These are phyloP conservation scores for Xanthia togata DNA, from an alignment of 2,888 invertebrate genomes.

Conservation along the genomic window DNA sequence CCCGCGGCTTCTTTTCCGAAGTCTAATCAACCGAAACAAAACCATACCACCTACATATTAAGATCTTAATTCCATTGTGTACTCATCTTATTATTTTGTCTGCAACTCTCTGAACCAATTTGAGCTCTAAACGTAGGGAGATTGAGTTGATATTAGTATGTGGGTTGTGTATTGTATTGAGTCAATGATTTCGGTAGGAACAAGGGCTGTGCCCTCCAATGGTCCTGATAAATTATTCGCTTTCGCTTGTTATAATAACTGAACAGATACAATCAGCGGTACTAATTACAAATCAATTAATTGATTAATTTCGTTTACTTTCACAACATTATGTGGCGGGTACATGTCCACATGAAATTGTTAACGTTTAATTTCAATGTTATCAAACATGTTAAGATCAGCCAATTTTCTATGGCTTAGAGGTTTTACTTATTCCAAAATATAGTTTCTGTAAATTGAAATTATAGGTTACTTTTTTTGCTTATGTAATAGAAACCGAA, in stretches of 20 bases:
- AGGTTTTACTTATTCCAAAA: not conserved
- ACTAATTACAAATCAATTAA: constrained; percentile 60
- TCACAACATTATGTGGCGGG: constrained; percentile 5
- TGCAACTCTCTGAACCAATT: constrained; percentile 2
- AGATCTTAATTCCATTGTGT: constrained; percentile 72
- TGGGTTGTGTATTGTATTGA: constrained; percentile 52
- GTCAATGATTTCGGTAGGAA: constrained; percentile 74
- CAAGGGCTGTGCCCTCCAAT: constrained; percentile 67
- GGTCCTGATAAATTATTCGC: constrained; percentile 64
- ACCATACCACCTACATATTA: constrained; percentile 70
- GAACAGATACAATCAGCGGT: constrained; percentile 59
- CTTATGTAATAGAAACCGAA: not conserved
- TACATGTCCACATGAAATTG: not conserved
- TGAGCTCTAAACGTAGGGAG: constrained; percentile 38
- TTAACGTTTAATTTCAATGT: not conserved
- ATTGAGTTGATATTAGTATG: constrained; percentile 62
- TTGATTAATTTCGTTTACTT: constrained; percentile 47
- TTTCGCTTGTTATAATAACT: constrained; percentile 62
- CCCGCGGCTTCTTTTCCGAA: constrained; percentile 68
- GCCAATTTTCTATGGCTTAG: not conserved
- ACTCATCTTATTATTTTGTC: constrained; percentile 69
- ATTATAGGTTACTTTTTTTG: not conserved
- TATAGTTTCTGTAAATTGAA: not conserved
- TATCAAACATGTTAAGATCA: not conserved
- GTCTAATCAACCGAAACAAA: constrained; percentile 68